Evolutionary conservation across 2,797 vertebrate species (phyloP).

Genomic region (Varecia variegata): DNA sequence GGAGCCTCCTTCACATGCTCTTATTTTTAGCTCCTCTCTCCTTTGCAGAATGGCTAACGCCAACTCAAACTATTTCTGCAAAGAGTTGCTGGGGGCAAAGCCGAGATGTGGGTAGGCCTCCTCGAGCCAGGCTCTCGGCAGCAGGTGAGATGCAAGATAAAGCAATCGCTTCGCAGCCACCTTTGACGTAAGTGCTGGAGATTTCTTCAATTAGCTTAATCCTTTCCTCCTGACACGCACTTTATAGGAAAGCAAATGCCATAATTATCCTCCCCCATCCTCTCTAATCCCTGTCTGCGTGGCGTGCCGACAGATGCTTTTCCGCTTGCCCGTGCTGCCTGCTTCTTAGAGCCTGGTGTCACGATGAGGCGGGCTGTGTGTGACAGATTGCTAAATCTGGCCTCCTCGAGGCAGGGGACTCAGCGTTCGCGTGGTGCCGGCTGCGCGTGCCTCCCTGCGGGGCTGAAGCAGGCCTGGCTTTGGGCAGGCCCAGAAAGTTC

Average conservation of each 20-base stretch:
- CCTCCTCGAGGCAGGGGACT: slow-evolving; percentile 23
- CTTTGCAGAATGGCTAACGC: slow-evolving; percentile 79
- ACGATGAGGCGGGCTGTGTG: neutral
- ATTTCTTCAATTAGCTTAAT: slow-evolving; percentile 75
- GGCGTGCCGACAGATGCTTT: slow-evolving; percentile 54
- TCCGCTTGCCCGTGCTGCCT: neutral
- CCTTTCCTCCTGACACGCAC: slow-evolving; percentile 48
- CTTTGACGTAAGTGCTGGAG: slow-evolving; percentile 69
- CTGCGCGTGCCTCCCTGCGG: neutral
- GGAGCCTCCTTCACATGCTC: neutral
- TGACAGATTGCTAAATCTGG: slow-evolving; percentile 60
- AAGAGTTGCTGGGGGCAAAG: slow-evolving; percentile 73
- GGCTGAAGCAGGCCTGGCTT: neutral
- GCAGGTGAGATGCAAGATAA: slow-evolving; percentile 67
- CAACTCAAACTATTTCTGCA: slow-evolving; percentile 77
- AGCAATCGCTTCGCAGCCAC: slow-evolving; percentile 52
- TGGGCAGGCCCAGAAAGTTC: neutral
- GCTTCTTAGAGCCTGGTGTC: slow-evolving; percentile 38
- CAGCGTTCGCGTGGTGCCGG: neutral
- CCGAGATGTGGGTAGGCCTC: slow-evolving; percentile 59
- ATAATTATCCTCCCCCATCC: slow-evolving; percentile 65
- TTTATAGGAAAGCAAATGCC: slow-evolving; percentile 66
- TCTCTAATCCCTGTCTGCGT: slow-evolving; percentile 56
- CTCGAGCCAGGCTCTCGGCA: slow-evolving; percentile 44
- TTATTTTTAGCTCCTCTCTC: slow-evolving; percentile 79